Evolutionary conservation across 2,888 invertebrate species (phyloP), one percentile per base, ranked within the genome.

Genomic region (Onchidella celtica): DNA sequence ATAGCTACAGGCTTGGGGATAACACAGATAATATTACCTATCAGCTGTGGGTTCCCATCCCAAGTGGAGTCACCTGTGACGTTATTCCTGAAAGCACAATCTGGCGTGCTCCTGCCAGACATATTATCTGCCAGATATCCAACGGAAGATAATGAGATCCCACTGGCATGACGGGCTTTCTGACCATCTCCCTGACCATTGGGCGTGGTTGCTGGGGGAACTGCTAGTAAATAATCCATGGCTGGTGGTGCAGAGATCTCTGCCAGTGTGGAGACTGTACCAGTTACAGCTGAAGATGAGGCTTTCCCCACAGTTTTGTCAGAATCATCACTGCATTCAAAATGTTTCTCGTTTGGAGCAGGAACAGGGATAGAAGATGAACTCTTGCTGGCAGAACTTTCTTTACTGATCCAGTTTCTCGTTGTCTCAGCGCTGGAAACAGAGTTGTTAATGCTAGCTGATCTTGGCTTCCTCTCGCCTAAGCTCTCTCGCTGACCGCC

Each of bases 101-200:
- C 81, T 36, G 81, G 81, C 3, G 81, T 76, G 65, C 81, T 81
- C 32, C 81, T 61, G 14, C 76, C 81, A 27, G 81, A 81, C 32
- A 70, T 1, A 1, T 32, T 40, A 3, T 70, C 70, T 36, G 21
- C 36, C 3, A n/a, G n/a, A n/a, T n/a, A n/a, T n/a, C n/a, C n/a
- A n/a, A n/a, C n/a, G 38, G 61, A 74, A 3, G 24, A 3, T 4
- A 32, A 24, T 11, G 80, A 80, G 21, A 80, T 38, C 27, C 74
- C 80, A 59, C 80, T 80, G 32, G 27, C 3, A 59, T 80, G 78
- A n/a, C 78, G 36, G 55, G 36, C 38, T 61, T 70, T 78, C 27
- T 78, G 69, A 29, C 66, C 36, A 17, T 61, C 3, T 36, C 9
- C 9, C 0, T 21, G 21, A 27, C 69, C 40, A 36, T 0, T n/a